A percentile compares a stretch with the other conserved stretches of the same genome.
phyloP scores from a whole-genome alignment of 2,797 vertebrate genomes.

The Hemitrygon akajei region DNA sequence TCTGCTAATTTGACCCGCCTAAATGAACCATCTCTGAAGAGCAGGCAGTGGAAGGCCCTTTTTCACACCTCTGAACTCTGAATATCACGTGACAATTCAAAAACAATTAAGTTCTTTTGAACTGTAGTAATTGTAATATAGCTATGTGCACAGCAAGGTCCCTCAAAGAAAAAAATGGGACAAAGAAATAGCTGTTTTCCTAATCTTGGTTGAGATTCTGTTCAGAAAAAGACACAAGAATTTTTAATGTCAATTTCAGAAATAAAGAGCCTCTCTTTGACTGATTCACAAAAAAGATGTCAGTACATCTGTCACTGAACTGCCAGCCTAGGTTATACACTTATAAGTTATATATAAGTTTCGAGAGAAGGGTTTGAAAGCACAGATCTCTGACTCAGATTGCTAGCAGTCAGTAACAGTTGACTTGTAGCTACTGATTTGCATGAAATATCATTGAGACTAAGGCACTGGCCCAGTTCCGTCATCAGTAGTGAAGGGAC shows the following conservation, averaged over 20 bases:
- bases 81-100: background rate
- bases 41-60: background rate
- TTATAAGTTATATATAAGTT: no score
- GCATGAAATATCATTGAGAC: background rate
- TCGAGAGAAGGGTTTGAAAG: background rate
- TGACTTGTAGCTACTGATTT: background rate
- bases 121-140: background rate
- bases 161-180: no score
- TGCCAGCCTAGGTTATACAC: background rate
- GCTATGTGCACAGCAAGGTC: background rate
- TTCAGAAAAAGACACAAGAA: background rate
- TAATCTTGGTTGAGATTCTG: background rate
- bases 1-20: background rate
- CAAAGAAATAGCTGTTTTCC: background rate
- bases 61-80: background rate
- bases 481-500: no score
- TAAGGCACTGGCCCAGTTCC: no score
- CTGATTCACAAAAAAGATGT: background rate
- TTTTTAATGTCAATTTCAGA: background rate
- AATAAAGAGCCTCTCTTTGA: background rate
- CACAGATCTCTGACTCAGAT: background rate
- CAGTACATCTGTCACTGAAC: background rate
- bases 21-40: background rate
- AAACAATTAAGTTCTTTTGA: background rate
- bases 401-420: background rate